phyloP scores from a whole-genome alignment of 2,888 invertebrate genomes.

The Pediacus dermestoides region DNA sequence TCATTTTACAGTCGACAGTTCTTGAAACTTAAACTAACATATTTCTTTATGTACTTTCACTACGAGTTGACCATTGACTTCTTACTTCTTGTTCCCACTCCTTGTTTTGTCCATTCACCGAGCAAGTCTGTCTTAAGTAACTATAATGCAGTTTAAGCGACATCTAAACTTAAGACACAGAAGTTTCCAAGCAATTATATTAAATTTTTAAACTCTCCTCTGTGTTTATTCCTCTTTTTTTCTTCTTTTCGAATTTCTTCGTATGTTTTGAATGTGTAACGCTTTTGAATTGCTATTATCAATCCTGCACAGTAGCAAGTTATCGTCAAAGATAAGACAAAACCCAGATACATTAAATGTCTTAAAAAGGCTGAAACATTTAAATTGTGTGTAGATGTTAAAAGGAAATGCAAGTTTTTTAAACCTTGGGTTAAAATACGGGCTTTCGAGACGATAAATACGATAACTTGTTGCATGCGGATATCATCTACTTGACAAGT shows the following conservation, averaged over 20 bases:
- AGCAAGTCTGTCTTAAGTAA: too few relatives aligned
- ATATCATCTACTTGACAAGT: constrained; percentile 63
- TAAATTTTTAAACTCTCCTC: not conserved
- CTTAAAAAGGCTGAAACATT: constrained; percentile 57
- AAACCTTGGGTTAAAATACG: constrained; percentile 51
- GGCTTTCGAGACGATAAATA: constrained; percentile 54
- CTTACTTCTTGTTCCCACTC: too few relatives aligned
- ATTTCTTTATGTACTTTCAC: constrained; percentile 3
- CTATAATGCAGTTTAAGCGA: too few relatives aligned
- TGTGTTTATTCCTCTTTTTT: constrained; percentile 10
- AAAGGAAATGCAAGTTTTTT: too few relatives aligned
- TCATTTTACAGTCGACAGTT: not conserved
- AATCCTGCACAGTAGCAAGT: constrained; percentile 59
- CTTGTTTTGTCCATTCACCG: too few relatives aligned
- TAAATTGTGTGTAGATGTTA: not conserved
- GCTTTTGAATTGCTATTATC: constrained; percentile 53
- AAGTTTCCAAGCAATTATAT: too few relatives aligned
- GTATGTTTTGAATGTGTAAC: constrained; percentile 47
- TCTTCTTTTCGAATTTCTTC: constrained; percentile 34
- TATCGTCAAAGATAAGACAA: constrained; percentile 55
- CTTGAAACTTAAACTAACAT: not conserved
- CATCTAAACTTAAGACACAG: too few relatives aligned
- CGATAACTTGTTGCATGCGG: constrained; percentile 53
- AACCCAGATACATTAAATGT: constrained; percentile 57
- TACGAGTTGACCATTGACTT: too few relatives aligned